These are phyloP conservation scores for Pseudomyrmex sp. DNA, from an alignment of 1,140 invertebrate species.

Conservation along the genomic window DNA sequence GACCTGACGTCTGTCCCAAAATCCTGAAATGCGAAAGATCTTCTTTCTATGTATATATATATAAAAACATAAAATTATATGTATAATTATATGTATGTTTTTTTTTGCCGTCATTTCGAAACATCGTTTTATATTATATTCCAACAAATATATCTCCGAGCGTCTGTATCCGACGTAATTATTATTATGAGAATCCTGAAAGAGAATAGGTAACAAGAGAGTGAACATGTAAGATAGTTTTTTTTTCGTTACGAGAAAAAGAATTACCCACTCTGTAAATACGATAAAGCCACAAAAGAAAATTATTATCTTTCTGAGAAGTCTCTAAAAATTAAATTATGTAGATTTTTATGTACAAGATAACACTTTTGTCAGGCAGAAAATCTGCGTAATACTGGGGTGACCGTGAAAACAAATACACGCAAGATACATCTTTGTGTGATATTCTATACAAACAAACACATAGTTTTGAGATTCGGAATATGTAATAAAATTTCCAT, in stretches of 20 bases:
- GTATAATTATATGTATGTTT: too few relatives aligned
- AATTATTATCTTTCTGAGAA: background rate
- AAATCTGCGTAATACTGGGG: background rate
- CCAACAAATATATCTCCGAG: background rate
- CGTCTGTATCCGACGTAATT: background rate
- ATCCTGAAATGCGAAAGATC: background rate
- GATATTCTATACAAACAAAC: too few relatives aligned
- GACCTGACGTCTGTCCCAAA: slow-evolving; percentile 3
- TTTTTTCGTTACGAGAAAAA: too few relatives aligned
- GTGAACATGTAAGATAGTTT: too few relatives aligned
- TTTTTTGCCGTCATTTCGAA: slow-evolving; percentile 10
- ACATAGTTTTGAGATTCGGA: background rate
- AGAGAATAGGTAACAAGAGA: background rate
- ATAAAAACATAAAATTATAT: too few relatives aligned
- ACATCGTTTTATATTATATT: background rate
- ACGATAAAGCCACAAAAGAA: too few relatives aligned
- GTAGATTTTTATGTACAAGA: background rate
- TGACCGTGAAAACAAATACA: too few relatives aligned
- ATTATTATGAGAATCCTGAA: slow-evolving; percentile 6
- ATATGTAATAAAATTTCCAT: slow-evolving; percentile 49
- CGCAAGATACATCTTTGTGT: too few relatives aligned
- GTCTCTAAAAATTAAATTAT: background rate
- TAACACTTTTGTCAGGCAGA: background rate
- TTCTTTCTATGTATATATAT: background rate
- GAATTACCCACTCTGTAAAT: too few relatives aligned